Evolutionary conservation across 2,888 invertebrate species (phyloP), one percentile per base, ranked within the genome.

Genomic region (Parthenolecanium corni): DNA sequence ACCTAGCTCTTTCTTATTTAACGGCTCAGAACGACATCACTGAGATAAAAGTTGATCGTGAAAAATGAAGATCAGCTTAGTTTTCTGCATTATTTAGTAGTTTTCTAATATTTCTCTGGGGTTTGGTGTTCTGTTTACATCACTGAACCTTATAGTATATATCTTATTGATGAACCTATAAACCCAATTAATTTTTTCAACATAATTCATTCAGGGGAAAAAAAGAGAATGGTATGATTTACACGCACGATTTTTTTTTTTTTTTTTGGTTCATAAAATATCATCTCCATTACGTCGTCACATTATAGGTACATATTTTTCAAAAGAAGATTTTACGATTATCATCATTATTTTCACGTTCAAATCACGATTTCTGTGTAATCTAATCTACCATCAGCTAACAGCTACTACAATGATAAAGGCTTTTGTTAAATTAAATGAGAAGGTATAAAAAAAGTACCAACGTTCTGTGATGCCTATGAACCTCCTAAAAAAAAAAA

Each of bases 381-480:
- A 57, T 57, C 57, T 57, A 57, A 57, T 57, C 57, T 57, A 47
- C 47, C 57, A 57, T 57, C 57, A 57, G 57, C 57, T 18, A 57
- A 57, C 57, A 57, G 57, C 57, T 57, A 24, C 12, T 12, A 57
- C 46, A 57, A 57, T 57, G 57, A 47, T 57, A 18, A 24, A 57
- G 5, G 23, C 57, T 57, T 42, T 57, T 57, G 21, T 18, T 6
- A 31, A 52, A 31, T 31, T 16, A 16, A 16, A 31, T 31, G 18
- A 52, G 31, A 31, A 52, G 31, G n/a, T 31, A 24, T 9, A 52
- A 52, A 52, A 52, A 23, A 52, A 25, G 20, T 14, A 2, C 5
- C n/a, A n/a, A 21, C 14, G n/a, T 42, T 23, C 21, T 23, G 11
- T 14, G 18, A n/a, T 18, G 31, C 18, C 42, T 23, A 44, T 56